A percentile compares a stretch with the other conserved stretches of the same genome.
Evolutionary conservation across 2,113 vertebrate species (phyloP).

Genomic region (Danio rerio): DNA sequence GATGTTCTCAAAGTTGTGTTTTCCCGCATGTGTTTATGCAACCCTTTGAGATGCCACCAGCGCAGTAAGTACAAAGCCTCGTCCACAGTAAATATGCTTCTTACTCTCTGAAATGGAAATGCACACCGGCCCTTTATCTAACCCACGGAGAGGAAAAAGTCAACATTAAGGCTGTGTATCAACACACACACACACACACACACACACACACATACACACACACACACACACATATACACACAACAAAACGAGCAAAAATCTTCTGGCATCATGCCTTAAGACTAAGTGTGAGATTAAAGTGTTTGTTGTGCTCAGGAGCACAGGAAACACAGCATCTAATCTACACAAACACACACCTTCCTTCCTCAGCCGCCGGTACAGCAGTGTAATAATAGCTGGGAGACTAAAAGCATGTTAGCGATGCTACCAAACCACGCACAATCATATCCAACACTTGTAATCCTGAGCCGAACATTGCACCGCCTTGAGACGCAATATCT

Average conservation of each 20-base stretch:
- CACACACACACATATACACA: slow-evolving; percentile 28
- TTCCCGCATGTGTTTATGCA: slow-evolving; percentile 1
- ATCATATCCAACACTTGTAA: slow-evolving; percentile 5
- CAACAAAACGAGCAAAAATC: neutral
- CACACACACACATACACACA: slow-evolving; percentile 37
- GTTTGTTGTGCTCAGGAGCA: neutral
- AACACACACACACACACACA: slow-evolving; percentile 26
- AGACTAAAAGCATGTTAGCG: slow-evolving; percentile 28
- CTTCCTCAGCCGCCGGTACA: neutral
- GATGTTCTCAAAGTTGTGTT: slow-evolving; percentile 2
- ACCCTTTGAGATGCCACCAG: neutral
- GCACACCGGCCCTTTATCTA: slow-evolving; percentile 9
- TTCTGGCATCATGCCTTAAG: slow-evolving; percentile 18
- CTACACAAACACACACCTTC: slow-evolving; percentile 24
- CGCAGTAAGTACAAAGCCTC: neutral
- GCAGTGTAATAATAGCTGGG: slow-evolving; percentile 9
- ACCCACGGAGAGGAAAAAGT: slow-evolving; percentile 6
- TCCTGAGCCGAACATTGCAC: slow-evolving; percentile 23
- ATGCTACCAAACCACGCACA: slow-evolving; percentile 20
- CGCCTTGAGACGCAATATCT: slow-evolving; percentile 25
- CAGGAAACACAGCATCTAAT: neutral
- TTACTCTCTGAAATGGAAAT: slow-evolving; percentile 10
- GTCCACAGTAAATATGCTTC: slow-evolving; percentile 36
- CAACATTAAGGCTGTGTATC: slow-evolving; percentile 17
- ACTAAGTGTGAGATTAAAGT: slow-evolving; percentile 19